Evolutionary conservation across 2,797 vertebrate species (phyloP).

Genomic region (Aeoliscus strigatus): DNA sequence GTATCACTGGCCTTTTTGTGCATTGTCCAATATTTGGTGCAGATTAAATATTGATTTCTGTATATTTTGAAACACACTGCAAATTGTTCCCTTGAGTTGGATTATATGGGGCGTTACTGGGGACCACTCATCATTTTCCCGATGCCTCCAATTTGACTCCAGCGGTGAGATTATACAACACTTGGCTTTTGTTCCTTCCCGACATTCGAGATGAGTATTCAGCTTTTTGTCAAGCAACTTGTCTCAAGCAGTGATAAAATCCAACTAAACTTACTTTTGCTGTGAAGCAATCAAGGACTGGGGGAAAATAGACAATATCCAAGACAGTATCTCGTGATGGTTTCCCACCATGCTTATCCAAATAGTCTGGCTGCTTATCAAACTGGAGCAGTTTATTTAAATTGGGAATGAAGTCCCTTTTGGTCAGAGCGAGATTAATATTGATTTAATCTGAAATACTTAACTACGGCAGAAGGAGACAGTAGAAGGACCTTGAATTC

Average conservation of each 20-base stretch:
- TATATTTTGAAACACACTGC: conserved; percentile 68
- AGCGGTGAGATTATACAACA: conserved; percentile 37
- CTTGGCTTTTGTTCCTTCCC: conserved; percentile 10
- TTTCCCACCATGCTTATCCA: conserved; percentile 54
- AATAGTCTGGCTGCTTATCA: conserved; percentile 63
- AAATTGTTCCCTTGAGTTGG: conserved; percentile 68
- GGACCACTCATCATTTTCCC: conserved; percentile 60
- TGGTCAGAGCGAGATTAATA: conserved; percentile 63
- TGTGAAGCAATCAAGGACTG: conserved; percentile 49
- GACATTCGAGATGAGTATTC: conserved; percentile 25
- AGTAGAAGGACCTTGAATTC: conserved; percentile 54
- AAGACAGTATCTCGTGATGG: conserved; percentile 45
- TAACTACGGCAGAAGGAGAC: conserved; percentile 61
- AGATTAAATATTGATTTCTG: conserved; percentile 81
- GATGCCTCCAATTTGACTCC: conserved; percentile 45
- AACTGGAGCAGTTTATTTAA: conserved; percentile 66
- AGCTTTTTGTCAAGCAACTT: conserved; percentile 14
- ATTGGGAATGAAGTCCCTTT: conserved; percentile 57
- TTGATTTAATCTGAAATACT: conserved; percentile 73
- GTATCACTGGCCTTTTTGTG: conserved; percentile 61
- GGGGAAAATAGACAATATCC: conserved; percentile 52
- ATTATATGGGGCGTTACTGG: conserved; percentile 58
- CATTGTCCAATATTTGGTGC: conserved; percentile 69
- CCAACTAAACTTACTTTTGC: conserved; percentile 37
- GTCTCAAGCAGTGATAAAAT: conserved; percentile 27